Evolutionary conservation across 2,888 invertebrate species (phyloP).

Genomic region (Meiosimyza decipiens): DNA sequence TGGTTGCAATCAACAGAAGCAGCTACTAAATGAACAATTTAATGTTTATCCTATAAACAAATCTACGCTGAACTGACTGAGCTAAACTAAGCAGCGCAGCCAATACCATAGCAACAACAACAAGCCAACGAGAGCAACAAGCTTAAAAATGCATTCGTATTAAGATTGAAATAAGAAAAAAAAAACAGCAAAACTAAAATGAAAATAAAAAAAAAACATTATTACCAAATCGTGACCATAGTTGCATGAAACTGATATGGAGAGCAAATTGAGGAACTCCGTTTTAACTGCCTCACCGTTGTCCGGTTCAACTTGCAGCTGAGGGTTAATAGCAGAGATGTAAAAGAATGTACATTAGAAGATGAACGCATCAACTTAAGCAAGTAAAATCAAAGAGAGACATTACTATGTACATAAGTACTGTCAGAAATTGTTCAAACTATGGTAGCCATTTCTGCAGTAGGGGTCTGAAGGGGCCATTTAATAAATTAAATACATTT

Average conservation of each 20-base stretch:
- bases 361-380: no score
- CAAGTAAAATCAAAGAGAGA: neutral
- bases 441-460: neutral
- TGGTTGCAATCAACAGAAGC: conserved; percentile 57
- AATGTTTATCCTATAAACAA: conserved; percentile 64
- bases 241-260: conserved; percentile 67
- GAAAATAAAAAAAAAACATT: conserved; percentile 56
- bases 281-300: neutral
- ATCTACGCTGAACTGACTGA: conserved; percentile 47
- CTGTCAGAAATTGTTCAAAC: no score
- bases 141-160: no score
- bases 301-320: neutral
- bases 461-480: no score
- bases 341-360: no score
- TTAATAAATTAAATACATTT: no score
- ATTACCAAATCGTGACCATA: conserved; percentile 67
- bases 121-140: no score
- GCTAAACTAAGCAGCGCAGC: no score
- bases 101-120: no score
- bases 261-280: conserved; percentile 45
- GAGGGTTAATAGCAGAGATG: no score
- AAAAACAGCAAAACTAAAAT: no score
- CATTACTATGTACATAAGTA: neutral
- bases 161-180: no score
- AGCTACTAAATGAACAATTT: conserved; percentile 65